Conservation (phyloP, 37 sponge, comb jelly and placozoan genomes). For the Cliona cf. orientalis region DNA sequence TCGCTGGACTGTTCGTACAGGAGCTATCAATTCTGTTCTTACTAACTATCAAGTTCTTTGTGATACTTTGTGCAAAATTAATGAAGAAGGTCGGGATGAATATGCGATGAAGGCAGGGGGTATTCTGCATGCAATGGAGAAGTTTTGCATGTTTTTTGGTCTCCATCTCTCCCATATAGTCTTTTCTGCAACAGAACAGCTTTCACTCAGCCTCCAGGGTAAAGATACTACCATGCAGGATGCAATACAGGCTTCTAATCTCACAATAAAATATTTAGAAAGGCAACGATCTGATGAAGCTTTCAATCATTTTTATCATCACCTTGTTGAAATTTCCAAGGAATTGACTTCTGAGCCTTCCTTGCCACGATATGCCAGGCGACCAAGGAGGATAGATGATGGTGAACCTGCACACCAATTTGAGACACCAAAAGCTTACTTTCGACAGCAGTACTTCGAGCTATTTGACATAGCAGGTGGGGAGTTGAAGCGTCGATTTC, state of each 20-base stretch:
- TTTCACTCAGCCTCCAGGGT: conserved; percentile 50
- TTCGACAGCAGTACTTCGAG: conserved; percentile 19
- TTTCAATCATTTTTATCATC: conserved; percentile 18
- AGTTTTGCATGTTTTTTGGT: conserved; percentile 71
- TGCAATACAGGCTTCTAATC: conserved; percentile 25
- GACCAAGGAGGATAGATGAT: neutral
- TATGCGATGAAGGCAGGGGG: conserved; percentile 44
- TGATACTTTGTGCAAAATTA: conserved; percentile 20
- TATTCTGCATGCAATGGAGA: conserved; percentile 37
- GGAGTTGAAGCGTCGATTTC: conserved; percentile 43
- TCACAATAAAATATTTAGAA: conserved; percentile 19
- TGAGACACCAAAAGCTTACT: neutral
- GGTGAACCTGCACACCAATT: neutral
- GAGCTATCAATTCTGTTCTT: conserved; percentile 56
- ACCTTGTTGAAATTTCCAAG: neutral
- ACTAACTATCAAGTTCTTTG: conserved; percentile 27
- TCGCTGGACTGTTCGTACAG: conserved; percentile 65
- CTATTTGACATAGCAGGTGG: conserved; percentile 9
- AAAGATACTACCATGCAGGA: conserved; percentile 55
- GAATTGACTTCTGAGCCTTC: conserved; percentile 23
- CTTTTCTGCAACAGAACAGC: conserved; percentile 63
- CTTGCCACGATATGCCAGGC: conserved; percentile 29
- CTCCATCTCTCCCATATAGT: conserved; percentile 60
- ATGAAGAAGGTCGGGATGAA: conserved; percentile 19
- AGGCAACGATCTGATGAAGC: conserved; percentile 38